Conservation (phyloP, 2,797 vertebrate genomes). For the Nothura maculosa region DNA sequence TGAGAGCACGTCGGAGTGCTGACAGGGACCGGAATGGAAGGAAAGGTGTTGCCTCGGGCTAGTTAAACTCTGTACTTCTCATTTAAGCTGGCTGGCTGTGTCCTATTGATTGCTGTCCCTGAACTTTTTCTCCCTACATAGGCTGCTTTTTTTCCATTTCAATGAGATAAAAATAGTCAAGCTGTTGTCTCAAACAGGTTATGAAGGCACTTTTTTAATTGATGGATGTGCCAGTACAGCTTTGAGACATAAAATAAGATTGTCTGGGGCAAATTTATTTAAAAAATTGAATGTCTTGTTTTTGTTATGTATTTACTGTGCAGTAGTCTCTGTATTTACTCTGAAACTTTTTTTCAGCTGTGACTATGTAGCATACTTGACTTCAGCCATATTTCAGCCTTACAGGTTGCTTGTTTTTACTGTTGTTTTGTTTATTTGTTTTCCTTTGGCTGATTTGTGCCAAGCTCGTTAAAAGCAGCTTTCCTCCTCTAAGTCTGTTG, state of each 20-base stretch:
- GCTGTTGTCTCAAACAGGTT: not conserved
- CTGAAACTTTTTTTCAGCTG: not conserved
- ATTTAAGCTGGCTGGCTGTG: not conserved
- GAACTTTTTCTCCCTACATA: not conserved
- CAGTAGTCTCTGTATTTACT: not conserved
- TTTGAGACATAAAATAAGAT: constrained; percentile 55
- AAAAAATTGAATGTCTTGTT: constrained; percentile 18
- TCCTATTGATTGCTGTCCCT: constrained; percentile 28
- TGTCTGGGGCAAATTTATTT: not conserved
- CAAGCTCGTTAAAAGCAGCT: not conserved
- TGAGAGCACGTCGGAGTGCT: constrained; percentile 17
- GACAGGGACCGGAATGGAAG: constrained; percentile 4
- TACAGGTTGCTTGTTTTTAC: not conserved
- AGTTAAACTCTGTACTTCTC: constrained; percentile 15
- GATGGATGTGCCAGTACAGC: constrained; percentile 13
- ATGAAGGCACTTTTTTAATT: constrained; percentile 41
- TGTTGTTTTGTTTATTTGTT: not conserved
- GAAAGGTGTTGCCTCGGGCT: constrained; percentile 43
- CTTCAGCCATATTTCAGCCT: not conserved
- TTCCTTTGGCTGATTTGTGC: not conserved
- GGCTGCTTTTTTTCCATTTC: not conserved
- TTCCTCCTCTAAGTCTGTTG: not conserved
- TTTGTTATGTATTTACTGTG: constrained; percentile 2
- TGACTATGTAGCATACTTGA: not conserved
- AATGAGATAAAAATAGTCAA: constrained; percentile 1